Percentiles rank a stretch among this genome's conserved stretches.
phyloP scores from a whole-genome alignment of 2,797 vertebrate species.

The Selene dorsalis region DNA sequence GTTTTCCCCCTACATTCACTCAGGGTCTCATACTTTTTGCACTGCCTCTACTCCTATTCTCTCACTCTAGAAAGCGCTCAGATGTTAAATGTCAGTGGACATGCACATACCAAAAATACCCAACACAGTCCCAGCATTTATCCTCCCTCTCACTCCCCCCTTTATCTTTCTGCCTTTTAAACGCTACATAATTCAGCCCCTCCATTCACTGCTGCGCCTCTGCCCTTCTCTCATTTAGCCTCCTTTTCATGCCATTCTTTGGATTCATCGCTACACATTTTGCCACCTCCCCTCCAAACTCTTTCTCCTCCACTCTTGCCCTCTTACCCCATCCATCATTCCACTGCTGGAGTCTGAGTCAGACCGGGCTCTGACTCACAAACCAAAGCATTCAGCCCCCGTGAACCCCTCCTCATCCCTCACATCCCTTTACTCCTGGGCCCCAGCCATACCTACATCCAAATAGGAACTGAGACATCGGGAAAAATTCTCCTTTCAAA shows the following conservation, averaged over 20 bases:
- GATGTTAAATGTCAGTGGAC: slow-evolving; percentile 66
- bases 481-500: slow-evolving; percentile 35
- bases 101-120: slow-evolving; percentile 68
- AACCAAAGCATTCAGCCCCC: slow-evolving; percentile 46
- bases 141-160: slow-evolving; percentile 52
- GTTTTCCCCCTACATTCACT: slow-evolving; percentile 59
- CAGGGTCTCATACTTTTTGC: slow-evolving; percentile 44
- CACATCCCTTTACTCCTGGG: slow-evolving; percentile 7
- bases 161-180: slow-evolving; percentile 63
- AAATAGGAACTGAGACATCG: slow-evolving; percentile 54
- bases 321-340: slow-evolving; percentile 73
- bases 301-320: slow-evolving; percentile 58
- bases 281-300: slow-evolving; percentile 67
- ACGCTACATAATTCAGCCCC: slow-evolving; percentile 46
- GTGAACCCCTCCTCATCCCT: slow-evolving; percentile 22
- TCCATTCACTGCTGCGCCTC: slow-evolving; percentile 62
- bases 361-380: slow-evolving; percentile 68
- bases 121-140: slow-evolving; percentile 57
- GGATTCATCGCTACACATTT: slow-evolving; percentile 70
- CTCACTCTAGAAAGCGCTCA: slow-evolving; percentile 37
- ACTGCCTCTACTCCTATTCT: slow-evolving; percentile 20
- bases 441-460: slow-evolving; percentile 23
- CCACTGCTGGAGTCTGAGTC: slow-evolving; percentile 53
- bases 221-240: slow-evolving; percentile 58
- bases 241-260: slow-evolving; percentile 78